Conservation (phyloP, 2,888 invertebrate species). For the Hydrotaea cyrtoneurina region DNA sequence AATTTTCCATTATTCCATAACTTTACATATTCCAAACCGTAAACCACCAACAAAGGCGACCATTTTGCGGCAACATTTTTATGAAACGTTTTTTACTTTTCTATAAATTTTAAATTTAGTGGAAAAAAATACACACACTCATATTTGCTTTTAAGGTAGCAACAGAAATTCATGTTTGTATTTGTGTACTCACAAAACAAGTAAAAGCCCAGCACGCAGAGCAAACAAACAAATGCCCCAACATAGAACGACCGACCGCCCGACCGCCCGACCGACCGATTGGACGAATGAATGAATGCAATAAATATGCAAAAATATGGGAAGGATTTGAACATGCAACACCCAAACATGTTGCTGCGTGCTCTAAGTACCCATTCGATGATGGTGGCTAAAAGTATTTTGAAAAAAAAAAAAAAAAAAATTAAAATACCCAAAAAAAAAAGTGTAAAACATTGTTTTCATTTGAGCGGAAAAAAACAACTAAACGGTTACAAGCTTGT, state of each 20-base stretch:
- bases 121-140: neutral
- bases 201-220: neutral
- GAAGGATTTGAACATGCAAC: conserved; percentile 3
- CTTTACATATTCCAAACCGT: neutral
- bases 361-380: neutral
- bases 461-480: neutral
- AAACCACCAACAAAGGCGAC: neutral
- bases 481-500: no score
- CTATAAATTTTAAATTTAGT: conserved; percentile 15
- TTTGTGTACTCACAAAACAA: conserved; percentile 15
- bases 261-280: no score
- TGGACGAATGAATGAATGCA: neutral
- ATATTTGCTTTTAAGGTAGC: neutral
- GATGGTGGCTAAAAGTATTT: neutral
- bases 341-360: conserved; percentile 26
- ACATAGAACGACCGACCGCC: no score
- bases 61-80: neutral
- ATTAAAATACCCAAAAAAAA: neutral
- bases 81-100: neutral
- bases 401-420: neutral
- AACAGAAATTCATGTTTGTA: neutral
- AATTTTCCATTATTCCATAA: neutral
- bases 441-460: neutral
- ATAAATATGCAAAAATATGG: conserved; percentile 7
- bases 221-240: neutral